These are phyloP conservation scores for Apamea crenata DNA, from an alignment of 2,888 invertebrate genomes.

Conservation along the genomic window DNA sequence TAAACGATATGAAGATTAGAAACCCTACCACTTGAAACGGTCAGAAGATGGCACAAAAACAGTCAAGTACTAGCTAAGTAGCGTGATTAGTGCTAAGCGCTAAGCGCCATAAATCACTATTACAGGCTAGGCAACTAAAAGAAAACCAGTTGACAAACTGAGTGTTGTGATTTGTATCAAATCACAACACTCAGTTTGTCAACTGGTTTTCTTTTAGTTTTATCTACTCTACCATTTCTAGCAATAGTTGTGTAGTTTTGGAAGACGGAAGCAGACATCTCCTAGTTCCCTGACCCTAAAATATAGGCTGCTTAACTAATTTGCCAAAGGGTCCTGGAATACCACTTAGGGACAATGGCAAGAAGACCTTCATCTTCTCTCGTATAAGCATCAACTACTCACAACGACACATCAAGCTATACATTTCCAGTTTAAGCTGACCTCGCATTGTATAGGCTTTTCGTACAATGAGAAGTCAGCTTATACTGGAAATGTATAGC, in stretches of 20 bases:
- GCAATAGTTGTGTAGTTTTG: neutral
- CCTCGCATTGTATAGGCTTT: neutral
- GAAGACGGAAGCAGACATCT: neutral
- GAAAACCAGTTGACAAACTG: too few relatives aligned
- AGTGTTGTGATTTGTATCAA: too few relatives aligned
- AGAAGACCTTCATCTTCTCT: neutral
- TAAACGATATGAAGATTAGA: slow-evolving; percentile 32
- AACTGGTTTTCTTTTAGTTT: slow-evolving; percentile 32
- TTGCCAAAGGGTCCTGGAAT: neutral
- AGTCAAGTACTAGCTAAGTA: slow-evolving; percentile 30
- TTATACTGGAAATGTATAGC: neutral
- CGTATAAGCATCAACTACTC: neutral
- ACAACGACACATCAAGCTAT: neutral
- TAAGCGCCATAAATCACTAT: slow-evolving; percentile 36
- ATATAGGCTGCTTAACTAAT: too few relatives aligned
- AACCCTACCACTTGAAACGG: slow-evolving; percentile 31
- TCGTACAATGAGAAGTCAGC: neutral
- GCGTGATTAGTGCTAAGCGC: slow-evolving; percentile 45
- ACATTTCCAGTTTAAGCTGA: neutral
- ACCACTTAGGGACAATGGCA: neutral
- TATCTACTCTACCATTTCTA: neutral
- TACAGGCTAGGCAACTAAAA: too few relatives aligned
- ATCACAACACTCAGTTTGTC: slow-evolving; percentile 31
- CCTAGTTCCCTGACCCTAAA: neutral
- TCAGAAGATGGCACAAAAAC: slow-evolving; percentile 46